A percentile compares a stretch with the other conserved stretches of the same genome.
Conservation (phyloP, 2,888 invertebrate genomes). For the Hydroisotoma schaefferi region DNA sequence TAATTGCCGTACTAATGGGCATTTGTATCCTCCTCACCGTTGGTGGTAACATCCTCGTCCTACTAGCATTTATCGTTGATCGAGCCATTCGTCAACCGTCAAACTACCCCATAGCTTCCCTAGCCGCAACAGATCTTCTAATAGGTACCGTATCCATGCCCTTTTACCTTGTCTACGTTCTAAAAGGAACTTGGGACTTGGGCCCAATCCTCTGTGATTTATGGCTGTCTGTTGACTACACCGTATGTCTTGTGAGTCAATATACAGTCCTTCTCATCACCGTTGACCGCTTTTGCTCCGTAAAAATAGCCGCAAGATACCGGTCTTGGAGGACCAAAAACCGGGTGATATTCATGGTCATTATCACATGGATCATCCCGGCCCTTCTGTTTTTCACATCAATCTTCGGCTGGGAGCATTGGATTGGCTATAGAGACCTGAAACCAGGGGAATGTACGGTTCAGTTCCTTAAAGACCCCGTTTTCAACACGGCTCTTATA, state of each 20-base stretch:
- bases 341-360: conserved; percentile 87
- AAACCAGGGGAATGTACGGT: conserved; percentile 81
- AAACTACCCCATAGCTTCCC: conserved; percentile 98
- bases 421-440: conserved; percentile 85
- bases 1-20: conserved; percentile 81
- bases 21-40: conserved; percentile 88
- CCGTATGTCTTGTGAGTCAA: conserved; percentile 97
- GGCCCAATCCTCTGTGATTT: conserved; percentile 74
- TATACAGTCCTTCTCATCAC: conserved; percentile 98
- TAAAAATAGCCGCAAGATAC: conserved; percentile 96
- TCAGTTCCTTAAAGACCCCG: conserved; percentile 94
- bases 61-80: conserved; percentile 87
- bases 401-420: conserved; percentile 99
- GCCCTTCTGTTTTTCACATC: conserved; percentile 93
- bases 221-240: conserved; percentile 68
- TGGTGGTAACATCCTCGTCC: conserved; percentile 90
- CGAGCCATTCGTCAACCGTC: conserved; percentile 77
- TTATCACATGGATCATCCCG: conserved; percentile 95
- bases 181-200: conserved; percentile 95
- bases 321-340: conserved; percentile 94
- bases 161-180: conserved; percentile 63
- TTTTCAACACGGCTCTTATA: conserved; percentile 94
- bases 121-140: conserved; percentile 94
- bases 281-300: conserved; percentile 96
- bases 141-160: conserved; percentile 63